Evolutionary conservation across 2,113 vertebrate species (phyloP), one percentile per base, ranked within the genome.

Genomic region (Neofelis nebulosa): DNA sequence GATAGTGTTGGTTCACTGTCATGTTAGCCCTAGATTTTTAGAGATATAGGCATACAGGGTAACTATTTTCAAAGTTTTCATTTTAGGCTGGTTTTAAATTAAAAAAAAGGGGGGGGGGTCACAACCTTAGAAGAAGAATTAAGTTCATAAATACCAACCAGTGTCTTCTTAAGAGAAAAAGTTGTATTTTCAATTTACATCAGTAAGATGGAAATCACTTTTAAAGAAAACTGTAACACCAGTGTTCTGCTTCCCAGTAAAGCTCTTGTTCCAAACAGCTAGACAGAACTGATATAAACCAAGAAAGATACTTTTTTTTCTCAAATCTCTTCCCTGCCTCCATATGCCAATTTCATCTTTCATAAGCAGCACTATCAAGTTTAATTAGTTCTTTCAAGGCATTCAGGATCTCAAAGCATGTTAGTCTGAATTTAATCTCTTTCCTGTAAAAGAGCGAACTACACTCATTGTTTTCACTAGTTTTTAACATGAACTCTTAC

Each of bases 91-190:
- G 36, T 45, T 95, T 97, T 65, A 95, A 16, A 73, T 65, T 18
- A 74, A 91, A 83, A 80, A 78, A 27, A 73, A 85, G 52, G 1
- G 41, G 45, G 41, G 41, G 45, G 45, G 65, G 18, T 57, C 38
- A n/a, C 65, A 45, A 91, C 81, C 95, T 93, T 92, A 66, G n/a
- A 45, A 55, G 91, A 97, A 86, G 4, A 81, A 88, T 69, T 91
- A 55, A 87, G 69, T 63, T 91, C n/a, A 55, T 41, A 81, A 94
- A 91, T 79, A 82, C 23, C 6, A 79, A 80, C 19, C 14, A 82
- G 31, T 33, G 27, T 41, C 45, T 71, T 92, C 69, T 95, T 83
- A 94, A 68, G 3, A 82, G n/a, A 78, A 87, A 95, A 79, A 82
- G 16, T 50, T 12, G 19, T 15, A 45, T 45, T 87, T 93, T 91